Conservation (phyloP, 2,113 vertebrate species). For the Sorex araneus region DNA sequence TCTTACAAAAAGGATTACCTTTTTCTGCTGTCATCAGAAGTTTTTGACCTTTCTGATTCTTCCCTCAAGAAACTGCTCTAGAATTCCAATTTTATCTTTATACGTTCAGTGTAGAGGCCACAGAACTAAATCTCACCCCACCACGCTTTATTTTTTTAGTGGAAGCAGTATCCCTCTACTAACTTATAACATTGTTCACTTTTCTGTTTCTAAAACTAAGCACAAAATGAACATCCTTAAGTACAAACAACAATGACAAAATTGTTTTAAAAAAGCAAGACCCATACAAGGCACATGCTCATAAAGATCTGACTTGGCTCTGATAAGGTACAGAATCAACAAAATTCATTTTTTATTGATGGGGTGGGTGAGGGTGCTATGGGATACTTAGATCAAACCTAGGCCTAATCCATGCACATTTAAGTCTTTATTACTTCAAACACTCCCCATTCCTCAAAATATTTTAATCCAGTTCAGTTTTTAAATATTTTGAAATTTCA, state of each 20-base stretch:
- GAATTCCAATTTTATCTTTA: slow-evolving; percentile 71
- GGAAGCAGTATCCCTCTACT: background rate
- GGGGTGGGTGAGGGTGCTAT: background rate
- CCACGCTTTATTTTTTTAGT: background rate
- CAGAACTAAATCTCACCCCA: background rate
- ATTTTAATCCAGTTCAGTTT: slow-evolving; percentile 29
- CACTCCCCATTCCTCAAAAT: background rate
- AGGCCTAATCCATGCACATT: background rate
- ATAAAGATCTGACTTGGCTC: background rate
- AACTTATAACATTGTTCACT: background rate
- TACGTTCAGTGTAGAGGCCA: slow-evolving; percentile 60
- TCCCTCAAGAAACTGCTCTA: slow-evolving; percentile 55
- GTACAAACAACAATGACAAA: background rate
- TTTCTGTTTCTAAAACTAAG: background rate
- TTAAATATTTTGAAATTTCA: background rate
- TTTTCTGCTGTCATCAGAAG: slow-evolving; percentile 74
- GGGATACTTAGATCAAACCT: too few species aligned
- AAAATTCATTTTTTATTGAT: background rate
- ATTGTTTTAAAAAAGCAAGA: slow-evolving; percentile 1
- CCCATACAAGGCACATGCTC: background rate
- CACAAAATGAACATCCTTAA: background rate
- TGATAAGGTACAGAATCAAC: background rate
- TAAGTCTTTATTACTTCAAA: background rate
- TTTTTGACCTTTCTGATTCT: slow-evolving; percentile 80
- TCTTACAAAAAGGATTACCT: slow-evolving; percentile 76